Conservation (phyloP, 2,113 vertebrate genomes). For the Poeciliopsis occidentalis region DNA sequence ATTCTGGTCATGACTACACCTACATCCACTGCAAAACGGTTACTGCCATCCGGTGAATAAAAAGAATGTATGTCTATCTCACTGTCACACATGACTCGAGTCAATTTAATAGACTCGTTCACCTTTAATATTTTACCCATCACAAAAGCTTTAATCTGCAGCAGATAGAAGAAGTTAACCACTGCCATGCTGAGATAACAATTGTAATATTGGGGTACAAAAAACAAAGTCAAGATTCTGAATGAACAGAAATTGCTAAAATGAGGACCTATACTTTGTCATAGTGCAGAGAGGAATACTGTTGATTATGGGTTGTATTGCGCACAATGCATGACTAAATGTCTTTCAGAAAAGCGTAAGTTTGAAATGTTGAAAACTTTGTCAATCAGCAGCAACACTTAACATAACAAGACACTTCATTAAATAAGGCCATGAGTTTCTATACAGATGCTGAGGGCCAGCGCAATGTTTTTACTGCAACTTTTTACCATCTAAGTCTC, state of each 20-base stretch:
- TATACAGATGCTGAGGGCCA: no score
- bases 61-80: neutral
- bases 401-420: neutral
- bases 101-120: slow-evolving; percentile 16
- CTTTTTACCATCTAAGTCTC: neutral
- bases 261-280: neutral
- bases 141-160: slow-evolving; percentile 24
- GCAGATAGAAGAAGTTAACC: slow-evolving; percentile 37
- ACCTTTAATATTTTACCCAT: slow-evolving; percentile 22
- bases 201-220: slow-evolving; percentile 26
- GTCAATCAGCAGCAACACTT: neutral
- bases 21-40: no score
- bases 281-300: neutral
- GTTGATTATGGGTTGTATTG: neutral
- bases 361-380: neutral
- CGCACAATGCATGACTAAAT: neutral
- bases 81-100: no score
- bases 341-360: neutral
- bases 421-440: neutral
- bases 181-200: slow-evolving; percentile 41
- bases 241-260: slow-evolving; percentile 29
- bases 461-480: neutral
- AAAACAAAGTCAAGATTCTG: slow-evolving; percentile 15
- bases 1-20: no score
- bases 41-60: no score